phyloP scores from a whole-genome alignment of 2,888 invertebrate genomes.

The Diarsia mendica region DNA sequence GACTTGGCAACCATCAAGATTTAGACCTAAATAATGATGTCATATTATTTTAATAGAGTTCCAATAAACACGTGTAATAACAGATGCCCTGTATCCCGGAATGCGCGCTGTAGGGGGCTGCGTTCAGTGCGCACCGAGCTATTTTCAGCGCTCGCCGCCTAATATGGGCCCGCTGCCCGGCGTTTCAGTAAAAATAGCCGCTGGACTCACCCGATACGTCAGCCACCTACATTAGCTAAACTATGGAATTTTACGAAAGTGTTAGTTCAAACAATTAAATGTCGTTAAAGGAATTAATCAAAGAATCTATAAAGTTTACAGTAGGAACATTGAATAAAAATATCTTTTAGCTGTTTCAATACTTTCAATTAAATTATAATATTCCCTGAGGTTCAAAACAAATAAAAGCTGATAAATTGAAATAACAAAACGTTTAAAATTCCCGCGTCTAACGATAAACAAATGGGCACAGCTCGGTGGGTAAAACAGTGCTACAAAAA shows the following conservation, averaged over 20 bases:
- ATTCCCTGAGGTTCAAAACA: background rate
- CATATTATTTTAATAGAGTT: constrained; percentile 17
- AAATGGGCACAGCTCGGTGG: constrained; percentile 72
- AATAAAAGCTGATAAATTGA: background rate
- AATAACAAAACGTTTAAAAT: constrained; percentile 64
- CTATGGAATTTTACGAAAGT: constrained; percentile 58
- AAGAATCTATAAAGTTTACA: background rate
- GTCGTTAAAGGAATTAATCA: background rate
- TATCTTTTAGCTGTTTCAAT: background rate
- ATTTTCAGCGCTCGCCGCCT: constrained; percentile 87
- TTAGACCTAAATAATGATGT: constrained; percentile 6
- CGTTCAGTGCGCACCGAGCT: constrained; percentile 72
- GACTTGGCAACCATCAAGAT: background rate
- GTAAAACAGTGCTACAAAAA: constrained; percentile 83
- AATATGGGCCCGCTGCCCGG: constrained; percentile 89
- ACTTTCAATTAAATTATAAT: background rate
- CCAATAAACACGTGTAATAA: constrained; percentile 36
- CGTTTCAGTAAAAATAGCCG: constrained; percentile 85
- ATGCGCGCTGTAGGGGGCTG: constrained; percentile 78
- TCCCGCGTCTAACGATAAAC: constrained; percentile 73
- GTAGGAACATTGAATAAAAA: background rate
- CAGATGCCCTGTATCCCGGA: constrained; percentile 58
- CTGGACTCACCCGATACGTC: constrained; percentile 75
- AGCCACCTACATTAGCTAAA: constrained; percentile 57
- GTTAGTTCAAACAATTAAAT: constrained; percentile 12